Base-by-base conservation (phyloP, 1,140 invertebrate genomes). In the Ladona fulva region DNA sequence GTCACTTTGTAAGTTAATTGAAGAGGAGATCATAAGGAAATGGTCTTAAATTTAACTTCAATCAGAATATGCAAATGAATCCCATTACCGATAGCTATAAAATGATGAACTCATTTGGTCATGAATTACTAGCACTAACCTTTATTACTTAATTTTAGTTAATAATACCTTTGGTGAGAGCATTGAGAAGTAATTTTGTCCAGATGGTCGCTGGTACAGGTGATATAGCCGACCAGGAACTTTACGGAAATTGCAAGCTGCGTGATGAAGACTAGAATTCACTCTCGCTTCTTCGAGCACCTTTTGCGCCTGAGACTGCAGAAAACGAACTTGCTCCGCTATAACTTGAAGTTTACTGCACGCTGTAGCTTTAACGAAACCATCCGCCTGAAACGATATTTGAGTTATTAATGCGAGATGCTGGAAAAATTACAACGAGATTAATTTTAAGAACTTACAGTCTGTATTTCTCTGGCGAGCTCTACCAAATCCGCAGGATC, bases 181-280 rank as follows among this genome's bases (percentile, higher is more conserved):
- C 85, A 94, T 91, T 44, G 92, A 92, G 80, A 93, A 91, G 83
- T 92, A 93, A 77, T 81, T 83, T 80, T 90, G 87, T 25, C 90
- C 92, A 7, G 89, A 89, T 76, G 87, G 80, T 83, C 88, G 85
- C 83, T 90, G 81, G 83, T 93, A 94, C 25, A 94, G 84, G 83
- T 93, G 90, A 84, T 94, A 94, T 74, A 90, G 86, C 19, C 89
- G 86, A 0, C 92, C 92, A 59, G 91, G 89, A 76, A 89, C 88
- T 84, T 93, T 93, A 0, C 90, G 84, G 81, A 94, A 90, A 83
- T 93, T 93, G 82, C 92, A 94, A 1, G 91, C 87, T 0, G 88
- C 88, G 81, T 90, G 87, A 81, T 94, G 89, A 44, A 93, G 81
- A 52, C 86, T 83, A 24, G 83, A 82, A 81, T 90, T 88, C 77